Percentiles rank a stretch among this genome's conserved stretches.
Conservation (phyloP, 1,140 invertebrate genomes). For the Aradophagus sp. region DNA sequence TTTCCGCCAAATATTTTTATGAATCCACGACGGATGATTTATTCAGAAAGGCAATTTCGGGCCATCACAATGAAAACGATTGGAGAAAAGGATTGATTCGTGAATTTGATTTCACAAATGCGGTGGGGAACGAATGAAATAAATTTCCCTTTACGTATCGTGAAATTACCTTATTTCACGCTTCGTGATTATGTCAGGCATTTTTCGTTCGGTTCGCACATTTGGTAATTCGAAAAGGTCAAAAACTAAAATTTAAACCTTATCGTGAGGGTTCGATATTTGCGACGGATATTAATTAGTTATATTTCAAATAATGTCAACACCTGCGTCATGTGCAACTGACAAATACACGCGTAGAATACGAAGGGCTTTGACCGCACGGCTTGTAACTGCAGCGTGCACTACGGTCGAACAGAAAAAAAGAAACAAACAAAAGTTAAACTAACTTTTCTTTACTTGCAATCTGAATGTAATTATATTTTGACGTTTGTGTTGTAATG, state of each 20-base stretch:
- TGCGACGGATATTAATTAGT: conserved; percentile 25
- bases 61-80: too few relatives aligned
- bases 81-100: too few relatives aligned
- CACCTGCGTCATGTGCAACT: conserved; percentile 35
- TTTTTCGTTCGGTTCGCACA: neutral
- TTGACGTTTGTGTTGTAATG: conserved; percentile 17
- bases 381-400: conserved; percentile 31
- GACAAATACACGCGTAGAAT: conserved; percentile 38
- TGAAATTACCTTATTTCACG: conserved; percentile 9
- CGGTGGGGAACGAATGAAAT: neutral
- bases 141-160: neutral
- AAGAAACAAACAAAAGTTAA: too few relatives aligned
- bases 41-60: too few relatives aligned
- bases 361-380: conserved; percentile 43
- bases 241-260: conserved; percentile 18
- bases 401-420: too few relatives aligned
- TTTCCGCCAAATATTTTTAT: too few relatives aligned
- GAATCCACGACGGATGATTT: too few relatives aligned
- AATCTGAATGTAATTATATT: conserved; percentile 45
- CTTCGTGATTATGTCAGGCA: conserved; percentile 1
- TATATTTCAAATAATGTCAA: conserved; percentile 37
- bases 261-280: conserved; percentile 13
- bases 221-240: conserved; percentile 8
- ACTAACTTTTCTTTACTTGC: too few relatives aligned
- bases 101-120: neutral